Base-by-base conservation (phyloP, 1,140 invertebrate genomes). In the Grapholita molesta region DNA sequence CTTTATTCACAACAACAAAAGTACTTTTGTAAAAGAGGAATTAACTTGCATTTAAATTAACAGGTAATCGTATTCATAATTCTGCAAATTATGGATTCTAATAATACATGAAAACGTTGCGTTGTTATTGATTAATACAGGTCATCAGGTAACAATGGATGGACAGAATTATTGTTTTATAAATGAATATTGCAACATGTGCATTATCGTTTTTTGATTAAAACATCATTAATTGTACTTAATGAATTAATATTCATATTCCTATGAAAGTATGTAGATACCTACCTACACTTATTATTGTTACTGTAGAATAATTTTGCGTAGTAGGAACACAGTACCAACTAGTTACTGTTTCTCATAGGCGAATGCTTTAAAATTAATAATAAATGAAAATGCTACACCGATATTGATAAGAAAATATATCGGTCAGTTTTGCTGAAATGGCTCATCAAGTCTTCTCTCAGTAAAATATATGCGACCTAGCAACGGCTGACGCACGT, bases 401-500 rank as follows among this genome's bases (percentile, higher is more conserved):
- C 15, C 12, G n/a, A n/a, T 38, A n/a, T 38, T n/a, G 12, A 38
- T 15, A n/a, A 12, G 1, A 15, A 38, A 38, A 38, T n/a, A 15
- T 0, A 15, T 15, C n/a, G 15, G n/a, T 6, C n/a, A 9, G 35
- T 38, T 11, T 38, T 5, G 35, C 35, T 38, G n/a, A 38, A 9
- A 12, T 35, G 33, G 12, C 11, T 35, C 11, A 12, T 11, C 11
- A 35, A 1, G n/a, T 30, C 3, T 30, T 30, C 28, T 4, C 28
- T 18, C 42, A 48, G 42, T 48, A 8, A 21, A 7, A 48, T 48
- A 5, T 48, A 48, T 12, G 18, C 42, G 42, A 67, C 71, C 72
- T 75, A 74, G 75, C 68, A 77, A 78, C 76, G 28, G 55, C 25
- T 66, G 65, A 68, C 53, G 24, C 64, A 55, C 64, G n/a, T 32